phyloP scores from a whole-genome alignment of 2,888 invertebrate species.

The Cryptocephalus moraei region DNA sequence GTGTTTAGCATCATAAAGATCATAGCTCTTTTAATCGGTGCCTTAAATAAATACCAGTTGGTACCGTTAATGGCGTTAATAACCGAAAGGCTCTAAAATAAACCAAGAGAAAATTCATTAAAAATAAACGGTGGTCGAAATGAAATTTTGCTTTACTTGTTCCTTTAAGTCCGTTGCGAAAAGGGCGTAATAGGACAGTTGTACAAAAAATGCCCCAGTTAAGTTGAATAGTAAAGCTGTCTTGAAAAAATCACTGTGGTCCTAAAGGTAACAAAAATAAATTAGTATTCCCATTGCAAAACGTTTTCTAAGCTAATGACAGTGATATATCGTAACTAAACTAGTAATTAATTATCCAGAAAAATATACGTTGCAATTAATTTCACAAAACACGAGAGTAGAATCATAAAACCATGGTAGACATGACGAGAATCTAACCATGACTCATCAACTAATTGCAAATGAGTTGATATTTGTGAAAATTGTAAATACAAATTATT shows the following conservation, averaged over 20 bases:
- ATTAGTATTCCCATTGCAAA: no score
- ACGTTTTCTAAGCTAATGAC: no score
- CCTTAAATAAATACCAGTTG: conserved; percentile 1
- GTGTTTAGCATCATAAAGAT: conserved; percentile 1
- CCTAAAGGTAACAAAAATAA: conserved; percentile 2
- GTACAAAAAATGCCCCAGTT: conserved; percentile 7
- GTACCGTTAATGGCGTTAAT: not conserved
- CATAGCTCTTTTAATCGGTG: conserved; percentile 1
- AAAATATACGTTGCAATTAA: no score
- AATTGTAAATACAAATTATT: not conserved
- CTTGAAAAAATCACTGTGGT: conserved; percentile 10
- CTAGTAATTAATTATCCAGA: no score
- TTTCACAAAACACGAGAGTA: no score
- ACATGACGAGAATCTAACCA: no score
- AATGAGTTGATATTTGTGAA: no score
- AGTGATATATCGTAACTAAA: no score
- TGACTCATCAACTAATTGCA: no score
- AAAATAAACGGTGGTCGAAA: no score
- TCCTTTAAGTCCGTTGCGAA: conserved; percentile 6
- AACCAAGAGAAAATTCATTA: not conserved
- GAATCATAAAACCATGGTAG: no score
- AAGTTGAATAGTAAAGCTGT: conserved; percentile 10
- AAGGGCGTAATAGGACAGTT: conserved; percentile 11
- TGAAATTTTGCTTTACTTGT: conserved; percentile 2
- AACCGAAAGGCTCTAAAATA: not conserved